Base-by-base conservation (phyloP, 1,140 invertebrate genomes). In the Drosophila kepulauana region DNA sequence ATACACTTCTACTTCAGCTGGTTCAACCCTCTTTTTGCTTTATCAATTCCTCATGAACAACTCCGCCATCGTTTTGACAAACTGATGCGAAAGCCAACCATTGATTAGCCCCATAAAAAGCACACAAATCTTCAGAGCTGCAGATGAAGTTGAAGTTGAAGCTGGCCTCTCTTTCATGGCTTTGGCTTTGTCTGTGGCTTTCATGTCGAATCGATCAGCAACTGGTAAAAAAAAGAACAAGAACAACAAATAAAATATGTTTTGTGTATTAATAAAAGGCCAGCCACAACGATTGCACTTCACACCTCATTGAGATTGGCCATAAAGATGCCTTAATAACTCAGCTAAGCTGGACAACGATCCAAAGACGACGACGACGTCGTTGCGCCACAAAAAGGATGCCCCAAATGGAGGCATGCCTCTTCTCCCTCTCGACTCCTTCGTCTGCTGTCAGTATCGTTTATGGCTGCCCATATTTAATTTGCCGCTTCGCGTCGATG, bases 271-370 rank as follows among this genome's bases (percentile, higher is more conserved):
- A 91, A 91, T 91, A 87, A 88, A 91, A 87, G 78, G 73, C 80
- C 80, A 77, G 68, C 80, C 80, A 57, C 33, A 85, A 84, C 88
- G 88, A 91, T 88, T 91, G 88, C 88, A 91, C 82, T 91, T 91
- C 88, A 91, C 88, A 91, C 88, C 88, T 91, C 88, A 91, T 91
- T 91, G 88, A 91, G 88, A 91, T 91, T 91, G 88, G 72, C 84
- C 71, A 91, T 91, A 88, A 91, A 91, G 87, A 91, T 91, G 88
- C 84, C 88, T 91, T 91, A 91, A 91, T 91, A 91, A 91, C 88
- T 91, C 88, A 91, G 78, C 80, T 84, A 79, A 91, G 82, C 74
- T 69, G 41, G 58, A 35, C 16, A 4, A 11, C 28, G 28, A 38
- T 38, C 35, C 35, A 33, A 8, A 33, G 30, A 33, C 30, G 35